These are phyloP conservation scores for Tyto alba DNA, from an alignment of 2,113 vertebrate genomes.

Conservation along the genomic window DNA sequence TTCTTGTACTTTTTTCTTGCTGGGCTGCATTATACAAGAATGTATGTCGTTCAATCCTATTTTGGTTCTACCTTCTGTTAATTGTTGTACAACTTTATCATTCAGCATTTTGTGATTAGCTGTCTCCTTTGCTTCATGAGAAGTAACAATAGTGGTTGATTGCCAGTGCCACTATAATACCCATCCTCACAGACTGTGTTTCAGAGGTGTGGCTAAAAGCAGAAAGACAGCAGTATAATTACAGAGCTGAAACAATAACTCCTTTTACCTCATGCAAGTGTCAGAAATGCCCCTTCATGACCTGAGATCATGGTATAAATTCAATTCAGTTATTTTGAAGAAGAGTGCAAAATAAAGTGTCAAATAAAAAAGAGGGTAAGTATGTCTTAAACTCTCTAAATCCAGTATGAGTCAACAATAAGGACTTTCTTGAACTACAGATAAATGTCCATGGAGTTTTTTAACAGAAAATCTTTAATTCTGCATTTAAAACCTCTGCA, in stretches of 20 bases:
- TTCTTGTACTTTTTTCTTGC: neutral
- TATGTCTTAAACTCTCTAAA: neutral
- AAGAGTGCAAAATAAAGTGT: neutral
- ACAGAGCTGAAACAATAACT: neutral
- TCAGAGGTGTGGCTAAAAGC: neutral
- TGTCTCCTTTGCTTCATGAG: neutral
- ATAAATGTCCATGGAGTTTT: neutral
- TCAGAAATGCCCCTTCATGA: neutral
- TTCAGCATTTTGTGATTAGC: neutral
- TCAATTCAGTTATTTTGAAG: neutral
- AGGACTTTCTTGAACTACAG: neutral
- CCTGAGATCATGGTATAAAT: neutral
- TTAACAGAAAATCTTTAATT: neutral
- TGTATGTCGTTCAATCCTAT: neutral
- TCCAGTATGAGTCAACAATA: neutral
- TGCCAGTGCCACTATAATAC: neutral
- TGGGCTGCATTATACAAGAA: neutral
- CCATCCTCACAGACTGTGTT: neutral
- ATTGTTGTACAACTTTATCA: neutral
- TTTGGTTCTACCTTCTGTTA: neutral
- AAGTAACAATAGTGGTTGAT: neutral
- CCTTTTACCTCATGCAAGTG: neutral
- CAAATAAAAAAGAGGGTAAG: neutral
- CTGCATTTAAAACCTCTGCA: neutral
- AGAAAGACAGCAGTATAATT: neutral